Percentiles rank a stretch among this genome's conserved stretches.
phyloP scores from a whole-genome alignment of 2,113 vertebrate species.

The Sylvietta virens region DNA sequence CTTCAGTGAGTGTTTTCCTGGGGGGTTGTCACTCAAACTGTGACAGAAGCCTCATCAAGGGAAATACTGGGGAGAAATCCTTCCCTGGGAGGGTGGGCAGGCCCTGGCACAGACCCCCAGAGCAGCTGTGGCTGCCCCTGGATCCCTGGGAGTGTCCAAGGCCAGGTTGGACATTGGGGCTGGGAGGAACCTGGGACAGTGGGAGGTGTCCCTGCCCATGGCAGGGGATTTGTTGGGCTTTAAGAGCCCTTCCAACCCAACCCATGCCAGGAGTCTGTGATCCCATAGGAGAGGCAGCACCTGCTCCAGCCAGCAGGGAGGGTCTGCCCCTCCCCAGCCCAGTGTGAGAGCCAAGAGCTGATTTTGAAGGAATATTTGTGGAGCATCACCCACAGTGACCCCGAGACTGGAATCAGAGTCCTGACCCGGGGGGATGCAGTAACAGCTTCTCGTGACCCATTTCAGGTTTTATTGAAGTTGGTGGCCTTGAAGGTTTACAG shows the following conservation, averaged over 20 bases:
- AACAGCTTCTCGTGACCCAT: background rate
- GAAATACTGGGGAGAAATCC: background rate
- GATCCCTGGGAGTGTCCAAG: background rate
- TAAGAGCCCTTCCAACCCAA: background rate
- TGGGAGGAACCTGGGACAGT: fast-evolving
- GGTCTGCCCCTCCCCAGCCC: background rate
- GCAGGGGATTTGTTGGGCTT: background rate
- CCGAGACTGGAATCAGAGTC: background rate
- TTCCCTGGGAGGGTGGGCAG: background rate
- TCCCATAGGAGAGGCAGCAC: background rate
- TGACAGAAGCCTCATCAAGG: background rate
- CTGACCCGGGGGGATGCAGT: background rate
- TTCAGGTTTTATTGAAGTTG: conserved; percentile 85
- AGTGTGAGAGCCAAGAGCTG: fast-evolving
- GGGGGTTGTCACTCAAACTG: background rate
- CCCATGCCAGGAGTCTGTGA: background rate
- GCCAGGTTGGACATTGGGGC: fast-evolving
- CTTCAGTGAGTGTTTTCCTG: conserved; percentile 78
- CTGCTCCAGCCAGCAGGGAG: background rate
- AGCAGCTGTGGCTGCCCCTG: background rate
- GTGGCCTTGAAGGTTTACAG: conserved; percentile 83
- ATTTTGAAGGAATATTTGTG: too few relatives aligned
- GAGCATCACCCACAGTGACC: background rate
- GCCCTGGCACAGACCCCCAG: background rate
- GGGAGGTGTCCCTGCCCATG: background rate